Percentiles rank a stretch among this genome's conserved stretches.
phyloP scores from a whole-genome alignment of 2,888 invertebrate species.

The Myathropa florea region DNA sequence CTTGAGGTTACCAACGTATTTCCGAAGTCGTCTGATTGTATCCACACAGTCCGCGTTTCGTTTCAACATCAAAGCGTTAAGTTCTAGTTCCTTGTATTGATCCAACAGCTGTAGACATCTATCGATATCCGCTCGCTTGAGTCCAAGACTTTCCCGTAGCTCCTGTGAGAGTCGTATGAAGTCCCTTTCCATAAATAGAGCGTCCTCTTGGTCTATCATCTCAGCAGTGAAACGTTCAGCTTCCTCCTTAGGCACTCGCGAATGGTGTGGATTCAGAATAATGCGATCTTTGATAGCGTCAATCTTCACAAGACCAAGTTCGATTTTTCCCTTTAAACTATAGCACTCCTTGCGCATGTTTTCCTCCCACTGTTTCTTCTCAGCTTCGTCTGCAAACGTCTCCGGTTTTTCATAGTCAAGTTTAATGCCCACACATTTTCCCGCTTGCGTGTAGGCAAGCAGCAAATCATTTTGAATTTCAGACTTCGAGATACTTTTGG shows the following conservation, averaged over 20 bases:
- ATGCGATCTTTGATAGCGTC: constrained; percentile 83
- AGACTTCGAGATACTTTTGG: neutral
- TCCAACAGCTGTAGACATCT: constrained; percentile 87
- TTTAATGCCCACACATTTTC: constrained; percentile 86
- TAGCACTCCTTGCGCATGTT: constrained; percentile 84
- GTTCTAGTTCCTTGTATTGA: constrained; percentile 81
- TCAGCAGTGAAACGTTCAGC: constrained; percentile 77
- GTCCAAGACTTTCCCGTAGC: constrained; percentile 78
- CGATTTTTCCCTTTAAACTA: constrained; percentile 84
- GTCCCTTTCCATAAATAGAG: constrained; percentile 77
- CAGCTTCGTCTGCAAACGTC: constrained; percentile 83
- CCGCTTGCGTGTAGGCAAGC: constrained; percentile 84
- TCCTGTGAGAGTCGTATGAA: constrained; percentile 77
- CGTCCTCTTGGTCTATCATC: constrained; percentile 77
- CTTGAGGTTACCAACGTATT: constrained; percentile 89
- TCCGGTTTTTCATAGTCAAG: constrained; percentile 84
- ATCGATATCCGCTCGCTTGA: constrained; percentile 85
- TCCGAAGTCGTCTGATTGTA: constrained; percentile 88
- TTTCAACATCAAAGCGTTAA: constrained; percentile 88
- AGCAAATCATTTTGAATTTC: constrained; percentile 81
- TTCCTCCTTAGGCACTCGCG: constrained; percentile 76
- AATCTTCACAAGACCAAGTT: constrained; percentile 84
- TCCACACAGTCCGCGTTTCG: constrained; percentile 91
- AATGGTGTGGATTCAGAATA: constrained; percentile 82
- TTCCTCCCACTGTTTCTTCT: constrained; percentile 85